Evolutionary conservation across 2,888 invertebrate species (phyloP).

Genomic region (Lycia hirtaria): DNA sequence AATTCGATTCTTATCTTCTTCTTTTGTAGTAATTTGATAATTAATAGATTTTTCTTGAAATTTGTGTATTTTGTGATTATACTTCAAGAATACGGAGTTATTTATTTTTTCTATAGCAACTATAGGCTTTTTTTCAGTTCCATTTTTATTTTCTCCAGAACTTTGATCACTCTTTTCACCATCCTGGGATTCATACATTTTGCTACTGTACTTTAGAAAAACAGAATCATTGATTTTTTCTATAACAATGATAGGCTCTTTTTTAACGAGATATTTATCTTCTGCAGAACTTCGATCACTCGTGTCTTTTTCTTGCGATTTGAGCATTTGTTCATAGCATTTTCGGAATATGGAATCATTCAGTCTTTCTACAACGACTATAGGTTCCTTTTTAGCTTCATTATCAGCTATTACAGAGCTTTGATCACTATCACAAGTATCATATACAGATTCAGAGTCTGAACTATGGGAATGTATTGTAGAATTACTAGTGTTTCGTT

Average conservation of each 20-base stretch:
- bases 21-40: constrained; percentile 42
- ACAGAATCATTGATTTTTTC: constrained; percentile 62
- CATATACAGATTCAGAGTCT: constrained; percentile 64
- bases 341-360: constrained; percentile 57
- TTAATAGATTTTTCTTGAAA: constrained; percentile 26
- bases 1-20: no score
- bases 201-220: constrained; percentile 55
- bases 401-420: constrained; percentile 30
- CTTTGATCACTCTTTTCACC: constrained; percentile 61
- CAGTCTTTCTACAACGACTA: constrained; percentile 60
- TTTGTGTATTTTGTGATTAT: constrained; percentile 47
- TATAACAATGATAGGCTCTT: constrained; percentile 55
- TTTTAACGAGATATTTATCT: constrained; percentile 25
- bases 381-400: constrained; percentile 44
- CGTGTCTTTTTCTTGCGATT: no score
- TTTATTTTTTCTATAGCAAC: constrained; percentile 61
- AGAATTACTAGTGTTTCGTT: constrained; percentile 20
- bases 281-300: no score
- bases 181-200: constrained; percentile 38
- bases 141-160: constrained; percentile 24
- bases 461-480: constrained; percentile 34
- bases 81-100: constrained; percentile 59
- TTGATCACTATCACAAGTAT: constrained; percentile 69
- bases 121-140: constrained; percentile 46
- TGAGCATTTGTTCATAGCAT: constrained; percentile 55